Percentiles rank a stretch among this genome's conserved stretches.
Conservation (phyloP, 2,797 vertebrate species). For the Gila robusta region DNA sequence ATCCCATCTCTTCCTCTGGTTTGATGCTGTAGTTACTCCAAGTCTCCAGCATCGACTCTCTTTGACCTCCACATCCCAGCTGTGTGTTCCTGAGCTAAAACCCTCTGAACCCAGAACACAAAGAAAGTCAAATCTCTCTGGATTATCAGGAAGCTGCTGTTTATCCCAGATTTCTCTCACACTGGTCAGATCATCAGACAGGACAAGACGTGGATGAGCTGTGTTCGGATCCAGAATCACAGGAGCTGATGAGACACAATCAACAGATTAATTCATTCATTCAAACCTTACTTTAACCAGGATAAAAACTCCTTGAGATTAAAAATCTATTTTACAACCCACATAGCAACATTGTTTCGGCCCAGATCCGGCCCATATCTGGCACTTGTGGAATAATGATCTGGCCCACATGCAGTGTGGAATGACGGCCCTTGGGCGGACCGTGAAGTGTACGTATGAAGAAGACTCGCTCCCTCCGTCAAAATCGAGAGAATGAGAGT, state of each 20-base stretch:
- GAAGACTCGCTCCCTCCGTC: no score
- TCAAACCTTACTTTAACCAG: no score
- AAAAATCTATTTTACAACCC: no score
- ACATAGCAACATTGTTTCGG: no score
- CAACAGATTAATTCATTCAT: no score
- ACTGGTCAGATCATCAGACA: constrained; percentile 3
- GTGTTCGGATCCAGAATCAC: constrained; percentile 18
- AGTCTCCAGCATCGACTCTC: not conserved
- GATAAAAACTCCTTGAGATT: no score
- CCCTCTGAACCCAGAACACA: not conserved
- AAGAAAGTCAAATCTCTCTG: not conserved
- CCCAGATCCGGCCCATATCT: no score
- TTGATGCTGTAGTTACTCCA: constrained; percentile 17
- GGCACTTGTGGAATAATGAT: no score
- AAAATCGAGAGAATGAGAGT: no score
- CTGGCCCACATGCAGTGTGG: no score
- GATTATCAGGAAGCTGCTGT: not conserved
- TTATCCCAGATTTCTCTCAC: rapidly evolving
- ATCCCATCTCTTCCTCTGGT: not conserved
- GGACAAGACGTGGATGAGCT: rapidly evolving
- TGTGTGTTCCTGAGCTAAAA: not conserved
- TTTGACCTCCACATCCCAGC: constrained; percentile 14
- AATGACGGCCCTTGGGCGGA: no score
- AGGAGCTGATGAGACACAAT: constrained; percentile 6
- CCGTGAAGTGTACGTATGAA: no score